Percentiles rank a stretch among this genome's conserved stretches.
These are phyloP conservation scores for Cephus pulcher DNA, from an alignment of 2,888 invertebrate species.

Conservation along the genomic window DNA sequence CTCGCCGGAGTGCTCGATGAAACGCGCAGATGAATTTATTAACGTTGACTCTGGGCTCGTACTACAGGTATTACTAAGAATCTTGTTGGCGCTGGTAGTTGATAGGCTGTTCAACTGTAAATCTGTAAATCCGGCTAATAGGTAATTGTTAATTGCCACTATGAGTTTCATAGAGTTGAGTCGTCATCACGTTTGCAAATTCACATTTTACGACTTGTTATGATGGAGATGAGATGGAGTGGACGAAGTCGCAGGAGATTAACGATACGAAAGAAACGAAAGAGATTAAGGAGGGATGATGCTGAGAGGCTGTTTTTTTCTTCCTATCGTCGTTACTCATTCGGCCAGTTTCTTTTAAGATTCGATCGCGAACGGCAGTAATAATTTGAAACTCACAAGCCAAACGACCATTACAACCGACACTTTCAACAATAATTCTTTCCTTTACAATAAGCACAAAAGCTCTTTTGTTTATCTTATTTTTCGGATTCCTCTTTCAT, in stretches of 20 bases:
- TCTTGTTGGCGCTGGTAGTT: not conserved
- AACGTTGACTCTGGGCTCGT: not conserved
- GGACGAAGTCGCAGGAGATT: too few species aligned
- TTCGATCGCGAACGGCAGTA: too few species aligned
- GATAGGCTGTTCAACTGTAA: not conserved
- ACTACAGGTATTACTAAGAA: not conserved
- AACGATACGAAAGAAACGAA: too few species aligned
- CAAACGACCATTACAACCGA: too few species aligned
- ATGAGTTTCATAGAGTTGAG: conserved; percentile 4
- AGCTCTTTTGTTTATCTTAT: not conserved
- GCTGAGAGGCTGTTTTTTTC: too few species aligned
- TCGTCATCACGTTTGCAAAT: too few species aligned
- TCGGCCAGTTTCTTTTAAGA: too few species aligned
- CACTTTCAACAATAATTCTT: not conserved
- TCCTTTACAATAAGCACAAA: not conserved
- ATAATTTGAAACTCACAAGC: too few species aligned
- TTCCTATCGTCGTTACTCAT: too few species aligned
- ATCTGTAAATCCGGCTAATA: conserved; percentile 10
- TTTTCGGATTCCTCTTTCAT: not conserved
- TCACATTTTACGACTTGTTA: too few species aligned
- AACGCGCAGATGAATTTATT: not conserved
- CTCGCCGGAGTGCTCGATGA: not conserved
- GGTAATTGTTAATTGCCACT: conserved; percentile 25
- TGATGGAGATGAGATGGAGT: too few species aligned
- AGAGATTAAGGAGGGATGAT: too few species aligned